A percentile compares a stretch with the other conserved stretches of the same genome.
Conservation (phyloP, 1,140 invertebrate species). For the Drosophila pallidifrons region DNA sequence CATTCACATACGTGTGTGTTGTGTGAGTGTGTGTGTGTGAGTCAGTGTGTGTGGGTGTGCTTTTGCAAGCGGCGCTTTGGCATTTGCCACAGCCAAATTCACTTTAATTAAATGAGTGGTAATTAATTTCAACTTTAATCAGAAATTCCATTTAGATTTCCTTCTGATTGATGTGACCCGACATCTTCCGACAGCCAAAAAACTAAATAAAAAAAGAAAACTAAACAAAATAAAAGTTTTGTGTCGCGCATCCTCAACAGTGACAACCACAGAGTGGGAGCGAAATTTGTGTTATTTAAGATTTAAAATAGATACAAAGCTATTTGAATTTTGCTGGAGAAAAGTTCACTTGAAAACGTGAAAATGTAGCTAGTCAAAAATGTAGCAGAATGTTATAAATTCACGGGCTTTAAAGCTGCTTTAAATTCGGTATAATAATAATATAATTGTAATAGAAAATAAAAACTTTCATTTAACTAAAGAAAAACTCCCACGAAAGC, state of each 20-base stretch:
- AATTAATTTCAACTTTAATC: constrained; percentile 84
- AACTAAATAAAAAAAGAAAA: constrained; percentile 27
- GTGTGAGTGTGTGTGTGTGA: constrained; percentile 20
- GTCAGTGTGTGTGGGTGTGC: constrained; percentile 25
- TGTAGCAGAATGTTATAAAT: too few species aligned
- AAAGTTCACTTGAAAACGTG: background rate
- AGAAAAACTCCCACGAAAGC: background rate
- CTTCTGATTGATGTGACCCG: constrained; percentile 78
- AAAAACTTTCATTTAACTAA: too few species aligned
- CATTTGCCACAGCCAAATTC: constrained; percentile 65
- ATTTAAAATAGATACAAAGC: constrained; percentile 4
- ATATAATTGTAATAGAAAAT: too few species aligned
- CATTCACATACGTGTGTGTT: constrained; percentile 18
- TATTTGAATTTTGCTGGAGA: background rate
- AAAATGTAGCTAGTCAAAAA: too few species aligned
- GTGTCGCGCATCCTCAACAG: constrained; percentile 31
- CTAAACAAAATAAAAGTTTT: constrained; percentile 20
- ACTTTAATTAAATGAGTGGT: constrained; percentile 83
- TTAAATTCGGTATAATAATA: too few species aligned
- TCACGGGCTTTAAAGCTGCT: too few species aligned
- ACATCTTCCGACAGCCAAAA: constrained; percentile 65
- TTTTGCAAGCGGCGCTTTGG: constrained; percentile 29
- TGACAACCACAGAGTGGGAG: background rate
- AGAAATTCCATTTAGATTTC: constrained; percentile 84
- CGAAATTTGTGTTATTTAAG: constrained; percentile 3